Conservation (phyloP, 2,888 invertebrate genomes). For the Spodoptera littoralis region DNA sequence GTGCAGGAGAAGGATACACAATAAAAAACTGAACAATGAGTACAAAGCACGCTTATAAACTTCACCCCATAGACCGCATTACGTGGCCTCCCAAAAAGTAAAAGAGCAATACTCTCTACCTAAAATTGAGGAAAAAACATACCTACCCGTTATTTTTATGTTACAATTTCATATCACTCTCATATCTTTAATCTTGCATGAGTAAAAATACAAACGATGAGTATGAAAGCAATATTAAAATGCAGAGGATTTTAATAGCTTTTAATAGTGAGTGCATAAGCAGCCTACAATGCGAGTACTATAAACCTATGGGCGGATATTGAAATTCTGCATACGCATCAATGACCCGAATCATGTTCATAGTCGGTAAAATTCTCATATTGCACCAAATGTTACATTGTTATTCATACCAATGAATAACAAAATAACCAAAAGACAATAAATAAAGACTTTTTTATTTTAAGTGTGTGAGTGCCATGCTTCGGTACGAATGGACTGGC, state of each 20-base stretch:
- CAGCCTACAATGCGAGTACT: constrained; percentile 42
- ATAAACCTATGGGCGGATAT: constrained; percentile 64
- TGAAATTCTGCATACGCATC: constrained; percentile 65
- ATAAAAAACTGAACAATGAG: too few species aligned
- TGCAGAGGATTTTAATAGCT: constrained; percentile 30
- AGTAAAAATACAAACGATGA: constrained; percentile 5
- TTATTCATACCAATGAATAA: constrained; percentile 44
- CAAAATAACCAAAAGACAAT: constrained; percentile 11
- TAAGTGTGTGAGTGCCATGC: too few species aligned
- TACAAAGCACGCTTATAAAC: too few species aligned
- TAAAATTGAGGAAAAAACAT: too few species aligned
- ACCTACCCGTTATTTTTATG: background rate
- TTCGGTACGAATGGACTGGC: too few species aligned
- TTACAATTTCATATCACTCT: constrained; percentile 1
- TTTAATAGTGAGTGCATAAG: constrained; percentile 28
- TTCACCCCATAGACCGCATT: too few species aligned
- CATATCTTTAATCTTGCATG: background rate
- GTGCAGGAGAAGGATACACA: too few species aligned
- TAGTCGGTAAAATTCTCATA: constrained; percentile 55
- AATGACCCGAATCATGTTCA: constrained; percentile 56
- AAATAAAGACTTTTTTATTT: constrained; percentile 5
- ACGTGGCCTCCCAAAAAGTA: too few species aligned
- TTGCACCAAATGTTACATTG: constrained; percentile 51
- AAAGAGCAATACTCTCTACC: too few species aligned
- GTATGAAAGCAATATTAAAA: constrained; percentile 1